A percentile compares a stretch with the other conserved stretches of the same genome.
phyloP scores from a whole-genome alignment of 2,113 vertebrate genomes.

The Oreochromis niloticus region DNA sequence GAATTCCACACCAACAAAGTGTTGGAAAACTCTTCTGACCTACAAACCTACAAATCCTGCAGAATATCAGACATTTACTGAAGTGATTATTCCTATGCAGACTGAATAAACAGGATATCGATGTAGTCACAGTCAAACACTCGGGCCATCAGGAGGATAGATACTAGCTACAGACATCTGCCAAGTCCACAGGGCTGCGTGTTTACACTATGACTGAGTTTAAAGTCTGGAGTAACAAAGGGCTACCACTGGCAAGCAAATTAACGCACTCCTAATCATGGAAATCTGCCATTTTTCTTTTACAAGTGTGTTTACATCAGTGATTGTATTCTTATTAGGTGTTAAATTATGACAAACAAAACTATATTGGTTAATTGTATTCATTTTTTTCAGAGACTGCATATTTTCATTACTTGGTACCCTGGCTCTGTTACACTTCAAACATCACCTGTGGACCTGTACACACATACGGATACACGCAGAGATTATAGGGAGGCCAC shows the following conservation, averaged over 20 bases:
- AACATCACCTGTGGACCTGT: slow-evolving; percentile 62
- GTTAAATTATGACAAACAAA: neutral
- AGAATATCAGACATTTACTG: slow-evolving; percentile 48
- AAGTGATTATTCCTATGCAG: slow-evolving; percentile 63
- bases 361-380: neutral
- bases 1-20: neutral
- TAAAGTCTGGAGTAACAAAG: slow-evolving; percentile 33
- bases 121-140: slow-evolving; percentile 56
- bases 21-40: slow-evolving; percentile 22
- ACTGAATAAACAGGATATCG: slow-evolving; percentile 71
- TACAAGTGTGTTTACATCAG: neutral
- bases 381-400: neutral
- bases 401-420: neutral
- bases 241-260: slow-evolving; percentile 26
- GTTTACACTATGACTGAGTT: slow-evolving; percentile 38
- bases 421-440: slow-evolving; percentile 36
- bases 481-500: slow-evolving; percentile 55
- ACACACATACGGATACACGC: slow-evolving; percentile 28
- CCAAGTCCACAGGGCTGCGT: slow-evolving; percentile 53
- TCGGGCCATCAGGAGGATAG: slow-evolving; percentile 32
- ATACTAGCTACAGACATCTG: slow-evolving; percentile 50
- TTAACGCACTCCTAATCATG: neutral
- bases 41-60: slow-evolving; percentile 54
- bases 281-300: neutral
- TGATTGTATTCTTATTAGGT: neutral